Evolutionary conservation across 2,888 invertebrate genomes (phyloP).

Genomic region (Caenorhabditis afra): DNA sequence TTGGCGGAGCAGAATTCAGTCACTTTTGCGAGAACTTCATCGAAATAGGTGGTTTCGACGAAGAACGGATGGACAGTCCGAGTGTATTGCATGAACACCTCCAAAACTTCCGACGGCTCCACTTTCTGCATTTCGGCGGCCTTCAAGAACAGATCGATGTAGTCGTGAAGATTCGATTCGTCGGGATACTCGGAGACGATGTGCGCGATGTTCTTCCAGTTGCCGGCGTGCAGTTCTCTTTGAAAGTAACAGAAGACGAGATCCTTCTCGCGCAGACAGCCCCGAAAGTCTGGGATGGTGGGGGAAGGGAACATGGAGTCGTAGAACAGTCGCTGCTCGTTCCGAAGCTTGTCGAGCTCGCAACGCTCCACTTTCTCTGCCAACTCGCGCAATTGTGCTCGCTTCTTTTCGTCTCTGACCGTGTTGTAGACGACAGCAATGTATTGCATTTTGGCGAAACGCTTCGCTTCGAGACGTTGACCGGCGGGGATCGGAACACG

Average conservation of each 20-base stretch:
- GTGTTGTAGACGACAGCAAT: constrained; percentile 36
- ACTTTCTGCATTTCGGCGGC: constrained; percentile 5
- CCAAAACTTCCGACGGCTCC: neutral
- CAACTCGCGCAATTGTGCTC: neutral
- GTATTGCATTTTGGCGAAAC: constrained; percentile 14
- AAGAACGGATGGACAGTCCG: constrained; percentile 7
- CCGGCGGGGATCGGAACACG: neutral
- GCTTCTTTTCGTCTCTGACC: constrained; percentile 1
- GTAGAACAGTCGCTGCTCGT: constrained; percentile 29
- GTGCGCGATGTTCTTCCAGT: constrained; percentile 25
- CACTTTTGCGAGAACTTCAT: too few species aligned
- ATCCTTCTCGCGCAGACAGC: constrained; percentile 32
- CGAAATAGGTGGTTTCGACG: constrained; percentile 14
- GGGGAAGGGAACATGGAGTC: constrained; percentile 1
- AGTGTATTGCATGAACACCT: constrained; percentile 4
- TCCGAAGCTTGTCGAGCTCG: constrained; percentile 12
- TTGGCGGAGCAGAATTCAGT: neutral
- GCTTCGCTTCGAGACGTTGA: constrained; percentile 13
- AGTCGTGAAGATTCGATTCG: neutral
- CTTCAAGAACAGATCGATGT: constrained; percentile 4
- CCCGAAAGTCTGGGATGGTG: neutral
- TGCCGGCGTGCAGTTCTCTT: constrained; percentile 10
- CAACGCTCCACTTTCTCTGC: constrained; percentile 19
- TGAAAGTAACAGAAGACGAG: constrained; percentile 29
- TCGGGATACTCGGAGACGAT: neutral